A percentile compares a stretch with the other conserved stretches of the same genome.
Evolutionary conservation across 2,797 vertebrate genomes (phyloP).

Genomic region (Lepus townsendii): DNA sequence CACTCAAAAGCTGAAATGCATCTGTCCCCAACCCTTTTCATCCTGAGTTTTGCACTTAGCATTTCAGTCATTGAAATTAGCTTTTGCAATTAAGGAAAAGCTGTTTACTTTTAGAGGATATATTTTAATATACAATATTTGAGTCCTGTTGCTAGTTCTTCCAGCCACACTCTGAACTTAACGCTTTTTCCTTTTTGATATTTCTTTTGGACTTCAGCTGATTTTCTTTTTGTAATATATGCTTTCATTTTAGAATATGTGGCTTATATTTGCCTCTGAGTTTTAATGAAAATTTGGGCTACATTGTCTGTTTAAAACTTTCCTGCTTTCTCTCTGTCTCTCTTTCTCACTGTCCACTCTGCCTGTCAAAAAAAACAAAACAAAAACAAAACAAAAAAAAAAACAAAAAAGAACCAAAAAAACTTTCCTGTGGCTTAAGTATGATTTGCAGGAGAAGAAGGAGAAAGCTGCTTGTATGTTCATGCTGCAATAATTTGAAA

Average conservation of each 20-base stretch:
- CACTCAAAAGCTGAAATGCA: not conserved
- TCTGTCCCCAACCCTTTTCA: not conserved
- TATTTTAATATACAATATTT: not conserved
- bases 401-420: not conserved
- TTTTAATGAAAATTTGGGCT: not conserved
- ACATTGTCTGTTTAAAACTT: not conserved
- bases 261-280: not conserved
- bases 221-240: not conserved
- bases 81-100: not conserved
- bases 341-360: no score
- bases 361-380: no score
- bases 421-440: not conserved
- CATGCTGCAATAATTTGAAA: not conserved
- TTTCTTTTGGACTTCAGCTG: not conserved
- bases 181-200: not conserved
- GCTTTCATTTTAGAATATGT: not conserved
- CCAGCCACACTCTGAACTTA: not conserved
- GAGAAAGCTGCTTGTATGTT: not conserved
- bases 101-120: not conserved
- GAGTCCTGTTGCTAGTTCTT: not conserved
- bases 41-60: not conserved
- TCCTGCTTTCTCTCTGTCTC: not conserved
- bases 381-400: no score
- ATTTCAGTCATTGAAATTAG: not conserved
- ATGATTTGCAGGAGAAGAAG: not conserved